phyloP scores from a whole-genome alignment of 2,888 invertebrate genomes.

The Drosophila kambysellisi region DNA sequence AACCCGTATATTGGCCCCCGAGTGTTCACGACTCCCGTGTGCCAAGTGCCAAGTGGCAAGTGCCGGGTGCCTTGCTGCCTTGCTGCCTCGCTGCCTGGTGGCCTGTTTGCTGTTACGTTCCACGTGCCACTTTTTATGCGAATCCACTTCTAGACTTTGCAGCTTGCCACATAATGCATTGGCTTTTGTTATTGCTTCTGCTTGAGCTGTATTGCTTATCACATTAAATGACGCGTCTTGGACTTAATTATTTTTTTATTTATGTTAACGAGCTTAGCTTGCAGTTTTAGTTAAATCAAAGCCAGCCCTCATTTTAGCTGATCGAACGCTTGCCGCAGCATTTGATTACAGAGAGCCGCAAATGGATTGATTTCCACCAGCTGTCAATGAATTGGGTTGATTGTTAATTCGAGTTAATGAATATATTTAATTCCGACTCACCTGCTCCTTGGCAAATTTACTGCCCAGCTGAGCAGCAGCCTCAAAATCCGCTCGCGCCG shows the following conservation, averaged over 20 bases:
- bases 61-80: neutral
- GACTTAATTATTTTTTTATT: constrained; percentile 78
- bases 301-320: constrained; percentile 82
- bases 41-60: constrained; percentile 8
- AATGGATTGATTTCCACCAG: constrained; percentile 96
- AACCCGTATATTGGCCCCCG: constrained; percentile 60
- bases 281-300: constrained; percentile 62
- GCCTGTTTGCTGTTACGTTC: constrained; percentile 35
- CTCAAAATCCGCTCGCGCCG: constrained; percentile 91
- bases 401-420: neutral
- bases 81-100: constrained; percentile 13
- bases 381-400: constrained; percentile 82
- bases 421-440: constrained; percentile 72
- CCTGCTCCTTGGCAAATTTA: constrained; percentile 94
- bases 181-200: constrained; percentile 36
- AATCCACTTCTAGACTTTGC: constrained; percentile 49
- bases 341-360: constrained; percentile 97
- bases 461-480: constrained; percentile 93
- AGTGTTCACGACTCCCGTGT: constrained; percentile 59
- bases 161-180: constrained; percentile 69
- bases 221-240: constrained; percentile 62
- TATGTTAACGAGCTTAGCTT: constrained; percentile 61
- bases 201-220: constrained; percentile 49
- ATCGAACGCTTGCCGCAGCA: constrained; percentile 92
- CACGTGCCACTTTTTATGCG: constrained; percentile 69